Evolutionary conservation across 2,888 invertebrate genomes (phyloP).

Genomic region (Tryphoninae sp.): DNA sequence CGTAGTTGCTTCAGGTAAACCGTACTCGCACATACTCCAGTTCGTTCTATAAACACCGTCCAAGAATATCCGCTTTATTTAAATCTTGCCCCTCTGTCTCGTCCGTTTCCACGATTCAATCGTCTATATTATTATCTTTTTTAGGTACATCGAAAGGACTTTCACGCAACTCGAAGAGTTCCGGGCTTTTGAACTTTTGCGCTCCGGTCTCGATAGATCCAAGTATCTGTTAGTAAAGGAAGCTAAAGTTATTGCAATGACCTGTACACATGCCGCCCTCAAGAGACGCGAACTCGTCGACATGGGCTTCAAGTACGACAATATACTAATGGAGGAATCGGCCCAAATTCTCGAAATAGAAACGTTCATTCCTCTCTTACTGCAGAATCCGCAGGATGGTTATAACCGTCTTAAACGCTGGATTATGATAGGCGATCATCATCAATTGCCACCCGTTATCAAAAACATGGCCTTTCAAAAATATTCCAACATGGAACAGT

Average conservation of each 20-base stretch:
- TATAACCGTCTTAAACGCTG: conserved; percentile 97
- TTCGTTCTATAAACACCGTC: no score
- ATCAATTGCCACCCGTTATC: conserved; percentile 99
- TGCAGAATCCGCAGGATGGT: conserved; percentile 99
- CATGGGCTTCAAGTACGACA: conserved; percentile 98
- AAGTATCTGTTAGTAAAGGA: conserved; percentile 98
- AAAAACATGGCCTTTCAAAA: conserved; percentile 99
- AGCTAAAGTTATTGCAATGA: conserved; percentile 99
- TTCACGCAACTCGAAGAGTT: conserved; percentile 99
- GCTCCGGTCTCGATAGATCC: conserved; percentile 97
- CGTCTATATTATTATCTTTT: conserved; percentile 35
- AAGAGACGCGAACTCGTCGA: conserved; percentile 98
- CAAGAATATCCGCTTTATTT: no score
- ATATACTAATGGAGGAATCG: conserved; percentile 99
- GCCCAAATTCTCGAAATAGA: conserved; percentile 99
- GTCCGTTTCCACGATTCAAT: not conserved
- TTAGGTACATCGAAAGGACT: conserved; percentile 94
- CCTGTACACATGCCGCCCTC: conserved; percentile 99
- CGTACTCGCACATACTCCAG: no score
- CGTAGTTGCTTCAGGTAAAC: conserved; percentile 92
- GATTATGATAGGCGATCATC: conserved; percentile 99
- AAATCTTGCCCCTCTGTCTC: no score
- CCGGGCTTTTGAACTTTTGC: conserved; percentile 96
- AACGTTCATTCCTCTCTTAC: conserved; percentile 98
- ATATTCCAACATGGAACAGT: conserved; percentile 99